These are phyloP conservation scores for Caenorhabditis drosophilae DNA, from an alignment of 2,888 invertebrate species.

Conservation along the genomic window DNA sequence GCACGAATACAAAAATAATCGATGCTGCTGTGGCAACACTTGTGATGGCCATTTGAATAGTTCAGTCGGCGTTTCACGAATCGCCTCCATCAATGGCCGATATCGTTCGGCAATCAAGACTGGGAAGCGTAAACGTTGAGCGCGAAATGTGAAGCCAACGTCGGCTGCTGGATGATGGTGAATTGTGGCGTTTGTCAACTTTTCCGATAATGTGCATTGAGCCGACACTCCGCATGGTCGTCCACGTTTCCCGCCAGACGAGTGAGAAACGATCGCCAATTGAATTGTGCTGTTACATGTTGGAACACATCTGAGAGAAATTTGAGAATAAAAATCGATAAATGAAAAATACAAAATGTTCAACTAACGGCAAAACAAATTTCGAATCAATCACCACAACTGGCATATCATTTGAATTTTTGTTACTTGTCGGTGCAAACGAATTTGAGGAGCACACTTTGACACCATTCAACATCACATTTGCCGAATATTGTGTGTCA, in stretches of 20 bases:
- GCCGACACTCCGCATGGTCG: constrained; percentile 30
- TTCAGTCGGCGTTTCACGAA: constrained; percentile 15
- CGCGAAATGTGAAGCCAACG: constrained; percentile 25
- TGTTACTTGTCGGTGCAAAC: constrained; percentile 21
- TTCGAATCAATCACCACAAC: constrained; percentile 42
- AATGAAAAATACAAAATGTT: constrained; percentile 9
- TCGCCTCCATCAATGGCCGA: constrained; percentile 16
- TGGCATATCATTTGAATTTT: constrained; percentile 18
- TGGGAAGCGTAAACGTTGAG: constrained; percentile 11
- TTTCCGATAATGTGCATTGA: constrained; percentile 9
- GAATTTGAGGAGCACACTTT: constrained; percentile 32
- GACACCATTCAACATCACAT: constrained; percentile 31
- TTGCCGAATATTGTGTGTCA: constrained; percentile 34
- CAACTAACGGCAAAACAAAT: constrained; percentile 40
- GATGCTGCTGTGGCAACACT: constrained; percentile 27
- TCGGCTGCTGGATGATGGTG: constrained; percentile 11
- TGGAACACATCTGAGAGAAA: constrained; percentile 26
- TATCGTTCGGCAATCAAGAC: constrained; percentile 25
- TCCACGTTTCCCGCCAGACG: constrained; percentile 16
- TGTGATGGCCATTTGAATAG: constrained; percentile 26
- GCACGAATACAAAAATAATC: constrained; percentile 32
- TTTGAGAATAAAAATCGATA: neutral
- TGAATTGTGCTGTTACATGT: constrained; percentile 22
- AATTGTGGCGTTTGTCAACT: constrained; percentile 1
- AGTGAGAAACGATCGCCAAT: constrained; percentile 16